Conservation (phyloP, 1,140 invertebrate species). For the Teleogryllus occipitalis region DNA sequence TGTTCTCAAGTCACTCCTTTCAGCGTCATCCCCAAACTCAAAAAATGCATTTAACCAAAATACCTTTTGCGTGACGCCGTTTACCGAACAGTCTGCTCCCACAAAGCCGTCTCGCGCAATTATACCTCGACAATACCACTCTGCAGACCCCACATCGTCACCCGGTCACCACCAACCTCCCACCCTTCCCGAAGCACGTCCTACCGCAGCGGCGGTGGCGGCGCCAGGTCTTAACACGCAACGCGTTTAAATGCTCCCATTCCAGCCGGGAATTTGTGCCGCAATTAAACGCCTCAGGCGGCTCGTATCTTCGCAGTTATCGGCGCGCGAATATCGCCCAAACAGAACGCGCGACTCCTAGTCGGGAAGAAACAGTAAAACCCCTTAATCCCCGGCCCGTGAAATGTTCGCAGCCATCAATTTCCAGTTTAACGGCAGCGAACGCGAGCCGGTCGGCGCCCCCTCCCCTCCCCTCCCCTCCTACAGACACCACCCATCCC, state of each 20-base stretch:
- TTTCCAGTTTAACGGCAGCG: neutral
- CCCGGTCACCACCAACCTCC: no score
- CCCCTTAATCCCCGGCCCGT: neutral
- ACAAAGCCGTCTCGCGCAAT: no score
- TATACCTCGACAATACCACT: no score
- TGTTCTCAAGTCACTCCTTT: no score
- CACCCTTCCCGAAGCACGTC: no score
- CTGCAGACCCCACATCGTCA: no score
- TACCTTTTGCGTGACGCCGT: no score
- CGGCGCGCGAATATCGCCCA: no score
- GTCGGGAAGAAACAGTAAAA: neutral
- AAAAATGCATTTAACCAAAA: no score
- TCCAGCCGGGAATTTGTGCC: neutral
- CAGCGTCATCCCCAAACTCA: no score
- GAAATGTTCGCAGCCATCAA: constrained; percentile 1
- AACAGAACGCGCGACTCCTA: neutral
- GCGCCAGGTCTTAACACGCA: neutral
- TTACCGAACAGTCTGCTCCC: no score
- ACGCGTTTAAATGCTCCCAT: neutral
- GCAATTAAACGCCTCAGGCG: neutral
- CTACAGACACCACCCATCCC: neutral
- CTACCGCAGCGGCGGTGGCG: no score
- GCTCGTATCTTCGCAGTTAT: neutral
- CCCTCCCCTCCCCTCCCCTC: neutral
- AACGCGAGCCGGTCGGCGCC: neutral